Evolutionary conservation across 2,113 vertebrate genomes (phyloP).

Genomic region (Emydura subglobosa): DNA sequence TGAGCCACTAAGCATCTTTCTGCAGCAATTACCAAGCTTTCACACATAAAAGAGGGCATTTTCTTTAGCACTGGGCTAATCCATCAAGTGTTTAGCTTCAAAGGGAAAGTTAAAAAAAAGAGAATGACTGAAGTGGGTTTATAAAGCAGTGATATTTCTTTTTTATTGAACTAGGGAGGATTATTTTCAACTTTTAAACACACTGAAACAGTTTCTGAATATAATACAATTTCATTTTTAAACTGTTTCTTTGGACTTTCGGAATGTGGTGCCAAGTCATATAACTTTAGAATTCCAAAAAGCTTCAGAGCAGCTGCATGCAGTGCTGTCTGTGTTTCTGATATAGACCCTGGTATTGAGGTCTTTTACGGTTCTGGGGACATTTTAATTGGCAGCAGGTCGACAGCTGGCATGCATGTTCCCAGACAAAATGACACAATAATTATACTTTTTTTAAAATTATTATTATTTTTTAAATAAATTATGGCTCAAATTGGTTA

Average conservation of each 20-base stretch:
- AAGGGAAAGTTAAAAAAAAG: conserved; percentile 64
- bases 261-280: conserved; percentile 14
- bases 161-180: conserved; percentile 56
- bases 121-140: conserved; percentile 74
- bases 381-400: neutral
- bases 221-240: conserved; percentile 50
- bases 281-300: neutral
- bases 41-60: conserved; percentile 88
- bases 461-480: neutral
- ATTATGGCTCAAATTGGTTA: neutral
- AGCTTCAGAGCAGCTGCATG: neutral
- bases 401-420: conserved; percentile 6
- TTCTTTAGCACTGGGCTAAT: conserved; percentile 88
- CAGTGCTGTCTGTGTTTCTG: neutral
- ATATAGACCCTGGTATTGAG: neutral
- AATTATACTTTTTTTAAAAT: neutral
- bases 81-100: conserved; percentile 91
- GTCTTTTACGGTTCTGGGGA: neutral
- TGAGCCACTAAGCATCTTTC: conserved; percentile 91
- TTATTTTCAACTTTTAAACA: conserved; percentile 67
- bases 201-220: conserved; percentile 45
- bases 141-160: conserved; percentile 37
- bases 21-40: conserved; percentile 95
- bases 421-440: neutral
- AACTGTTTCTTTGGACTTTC: conserved; percentile 24